phyloP scores from a whole-genome alignment of 2,888 invertebrate species.

The Trissolcus brochymenae region DNA sequence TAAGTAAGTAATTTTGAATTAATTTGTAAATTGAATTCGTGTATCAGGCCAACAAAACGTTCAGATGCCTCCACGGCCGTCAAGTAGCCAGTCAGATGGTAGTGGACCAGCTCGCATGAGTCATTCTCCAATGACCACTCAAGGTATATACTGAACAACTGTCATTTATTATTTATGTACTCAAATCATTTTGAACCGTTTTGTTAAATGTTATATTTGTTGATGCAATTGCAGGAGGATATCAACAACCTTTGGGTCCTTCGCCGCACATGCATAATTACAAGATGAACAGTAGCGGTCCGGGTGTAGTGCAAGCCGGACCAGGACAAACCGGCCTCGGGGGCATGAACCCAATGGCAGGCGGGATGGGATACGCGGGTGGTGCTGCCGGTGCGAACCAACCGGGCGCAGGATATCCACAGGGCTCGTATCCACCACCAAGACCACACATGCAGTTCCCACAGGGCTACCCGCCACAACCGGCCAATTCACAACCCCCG shows the following conservation, averaged over 20 bases:
- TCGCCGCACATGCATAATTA: conserved; percentile 81
- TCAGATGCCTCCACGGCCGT: conserved; percentile 96
- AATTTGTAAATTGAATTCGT: conserved; percentile 2
- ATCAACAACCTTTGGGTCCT: conserved; percentile 80
- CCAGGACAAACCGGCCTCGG: conserved; percentile 72
- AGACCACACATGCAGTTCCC: conserved; percentile 77
- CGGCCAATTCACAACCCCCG: conserved; percentile 72
- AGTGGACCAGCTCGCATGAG: conserved; percentile 82
- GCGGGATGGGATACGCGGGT: conserved; percentile 72
- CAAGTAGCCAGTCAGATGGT: conserved; percentile 82
- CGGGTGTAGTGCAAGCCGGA: conserved; percentile 79
- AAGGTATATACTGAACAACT: conserved; percentile 71
- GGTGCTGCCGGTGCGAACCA: conserved; percentile 77
- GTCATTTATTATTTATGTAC: conserved; percentile 11
- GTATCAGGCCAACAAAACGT: conserved; percentile 89
- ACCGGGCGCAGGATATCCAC: conserved; percentile 75
- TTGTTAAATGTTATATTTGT: background rate
- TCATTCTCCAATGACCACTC: conserved; percentile 84
- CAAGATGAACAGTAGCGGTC: conserved; percentile 78
- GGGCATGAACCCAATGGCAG: conserved; percentile 71
- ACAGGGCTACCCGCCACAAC: conserved; percentile 71
- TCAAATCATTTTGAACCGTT: background rate
- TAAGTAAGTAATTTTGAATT: background rate
- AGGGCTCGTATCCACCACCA: conserved; percentile 75
- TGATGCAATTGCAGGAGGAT: conserved; percentile 76